Base-by-base conservation (phyloP, 2,797 vertebrate species). In the Cuculus canorus region DNA sequence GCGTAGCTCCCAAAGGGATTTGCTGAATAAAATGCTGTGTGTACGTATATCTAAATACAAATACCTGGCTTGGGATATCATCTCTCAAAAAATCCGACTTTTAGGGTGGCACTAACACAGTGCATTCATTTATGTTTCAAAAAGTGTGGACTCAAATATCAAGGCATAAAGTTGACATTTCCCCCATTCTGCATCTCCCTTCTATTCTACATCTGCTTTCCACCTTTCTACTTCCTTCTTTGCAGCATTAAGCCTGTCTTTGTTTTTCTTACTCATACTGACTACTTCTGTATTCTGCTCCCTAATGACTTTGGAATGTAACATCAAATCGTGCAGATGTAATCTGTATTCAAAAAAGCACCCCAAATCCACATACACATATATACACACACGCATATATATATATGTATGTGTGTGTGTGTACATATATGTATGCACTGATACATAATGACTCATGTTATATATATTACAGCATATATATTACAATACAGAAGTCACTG, bases 281-380 rank as follows among this genome's bases (percentile, higher is more conserved):
- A 37, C 56, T 48, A 18, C 41, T 95, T 93, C 72, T 86, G 30
- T 92, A 84, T 84, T 92, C 85, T 82, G 59, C 48, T 88, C 52
- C 70, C 56, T 91, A 33, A 86, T 7, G 33, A 70, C 80, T 94
- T 89, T 37, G 79, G 77, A 93, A 88, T 52, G 65, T 61, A 81
- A 91, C 16, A 84, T 54, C 77, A 90, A 88, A 70, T 76, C 0
- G 10, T 72, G 52, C 52, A 86, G 77, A 91, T 57, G 63, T 72
- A 82, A 93, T 91, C 72, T 94, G 45, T 69, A 86, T 82, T 85
- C 35, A 92, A 75, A 94, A 77, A 56, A 93, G 64, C 61, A 87
- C 37, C 77, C 59, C 52, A 81, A 91, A 81, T 75, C 45, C 82
- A 73, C 30, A 47, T 28, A 63, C 10, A 76, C 41, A 75, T 35